Percentiles rank a stretch among this genome's conserved stretches.
Evolutionary conservation across 2,797 vertebrate species (phyloP).

Genomic region (Anguilla anguilla): DNA sequence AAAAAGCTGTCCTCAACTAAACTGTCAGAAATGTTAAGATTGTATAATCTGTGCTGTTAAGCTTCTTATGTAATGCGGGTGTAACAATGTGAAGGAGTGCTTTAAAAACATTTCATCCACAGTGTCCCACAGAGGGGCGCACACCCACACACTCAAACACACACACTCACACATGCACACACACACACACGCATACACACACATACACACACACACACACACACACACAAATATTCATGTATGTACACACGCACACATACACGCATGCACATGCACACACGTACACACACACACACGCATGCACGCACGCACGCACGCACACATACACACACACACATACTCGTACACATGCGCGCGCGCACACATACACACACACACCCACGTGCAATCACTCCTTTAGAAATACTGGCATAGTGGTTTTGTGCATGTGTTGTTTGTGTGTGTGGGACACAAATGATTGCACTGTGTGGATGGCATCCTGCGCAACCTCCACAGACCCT

Average conservation of each 20-base stretch:
- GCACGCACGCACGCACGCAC: background rate
- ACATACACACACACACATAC: background rate
- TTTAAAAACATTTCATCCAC: background rate
- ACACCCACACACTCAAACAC: background rate
- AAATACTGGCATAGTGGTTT: background rate
- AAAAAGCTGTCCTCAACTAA: background rate
- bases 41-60: conserved; percentile 13
- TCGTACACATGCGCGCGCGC: no score
- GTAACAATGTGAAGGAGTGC: background rate
- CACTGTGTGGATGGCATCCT: background rate
- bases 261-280: background rate
- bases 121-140: background rate
- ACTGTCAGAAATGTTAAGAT: conserved; percentile 6
- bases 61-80: background rate
- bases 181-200: background rate
- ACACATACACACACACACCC: background rate
- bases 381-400: background rate
- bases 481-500: background rate
- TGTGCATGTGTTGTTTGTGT: background rate
- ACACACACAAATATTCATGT: background rate
- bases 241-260: background rate
- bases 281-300: background rate
- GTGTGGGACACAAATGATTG: background rate
- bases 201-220: background rate
- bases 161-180: background rate